Base-by-base conservation (phyloP, 2,797 vertebrate species). In the Pseudotriccus pelzelni region DNA sequence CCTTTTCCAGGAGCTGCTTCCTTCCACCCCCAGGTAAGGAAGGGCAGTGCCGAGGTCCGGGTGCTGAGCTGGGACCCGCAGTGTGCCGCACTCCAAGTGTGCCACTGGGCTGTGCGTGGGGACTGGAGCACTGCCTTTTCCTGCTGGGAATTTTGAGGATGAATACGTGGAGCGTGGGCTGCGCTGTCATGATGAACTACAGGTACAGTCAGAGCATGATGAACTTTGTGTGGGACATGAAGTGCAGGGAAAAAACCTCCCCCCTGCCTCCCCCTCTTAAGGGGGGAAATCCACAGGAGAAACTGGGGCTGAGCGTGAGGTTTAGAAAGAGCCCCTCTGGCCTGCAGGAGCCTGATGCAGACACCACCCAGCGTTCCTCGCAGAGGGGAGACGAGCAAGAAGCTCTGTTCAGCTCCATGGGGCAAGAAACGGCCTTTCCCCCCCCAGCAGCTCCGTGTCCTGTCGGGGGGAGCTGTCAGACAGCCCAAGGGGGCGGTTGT, bases 141-240 rank as follows among this genome's bases (percentile, higher is more conserved):
- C 47, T 21, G 62, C 39, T 44, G 27, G 59, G 69, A 47, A n/a
- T 56, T 47, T 4, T 41, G 60, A 84, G 52, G 89, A 74, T 77
- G 93, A 94, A 70, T 46, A 16, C 55, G 30, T 0, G 5, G 53
- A 93, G 86, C 9, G 46, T 93, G 89, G 93, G 93, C 89, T 95
- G 93, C 0, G 7, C 80, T 89, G 80, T 90, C 84, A 84, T 11
- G 50, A 43, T 75, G 94, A 89, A 69, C 72, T 53, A 27, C 80
- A 90, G 85, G 53, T 39, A 59, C 66, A 79, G 67, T 90, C 91
- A 94, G 95, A 93, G 83, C 74, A 76, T 84, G 90, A 84, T 60
- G 86, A 96, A 94, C 88, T 93, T 67, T 63, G 92, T 94, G 92
- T 94, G 90, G 88, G 80, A 94, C 94, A 80, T 0, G 72, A 85